Conservation (phyloP, 2,113 vertebrate species). For the Trematocara stigmaticum region DNA sequence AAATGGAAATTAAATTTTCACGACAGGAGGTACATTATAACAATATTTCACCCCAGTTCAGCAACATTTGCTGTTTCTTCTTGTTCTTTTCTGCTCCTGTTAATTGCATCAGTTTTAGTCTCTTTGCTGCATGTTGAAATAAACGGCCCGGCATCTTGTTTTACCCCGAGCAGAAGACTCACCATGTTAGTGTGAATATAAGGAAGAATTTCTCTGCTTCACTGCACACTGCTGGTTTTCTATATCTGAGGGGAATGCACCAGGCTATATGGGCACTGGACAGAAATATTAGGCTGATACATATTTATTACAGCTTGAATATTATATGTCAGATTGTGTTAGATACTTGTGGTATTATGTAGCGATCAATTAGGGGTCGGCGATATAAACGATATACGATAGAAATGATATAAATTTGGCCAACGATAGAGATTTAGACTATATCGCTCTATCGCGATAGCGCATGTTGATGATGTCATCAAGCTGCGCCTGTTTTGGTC, state of each 20-base stretch:
- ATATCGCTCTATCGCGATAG: too few relatives aligned
- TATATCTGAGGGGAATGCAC: background rate
- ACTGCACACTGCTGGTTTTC: background rate
- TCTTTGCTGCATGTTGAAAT: background rate
- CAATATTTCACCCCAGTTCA: constrained; percentile 1
- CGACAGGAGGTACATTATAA: constrained; percentile 12
- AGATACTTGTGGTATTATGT: background rate
- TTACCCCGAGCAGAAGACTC: background rate
- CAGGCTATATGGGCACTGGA: background rate
- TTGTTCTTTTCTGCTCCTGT: background rate
- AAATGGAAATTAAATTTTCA: constrained; percentile 51
- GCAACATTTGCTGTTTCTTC: background rate
- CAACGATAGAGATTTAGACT: too few relatives aligned
- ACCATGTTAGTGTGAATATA: background rate
- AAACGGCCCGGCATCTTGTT: background rate
- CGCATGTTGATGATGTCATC: too few relatives aligned
- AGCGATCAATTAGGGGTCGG: background rate
- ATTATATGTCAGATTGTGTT: background rate
- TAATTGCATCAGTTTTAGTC: constrained; percentile 6
- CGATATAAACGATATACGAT: too few relatives aligned
- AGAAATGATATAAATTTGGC: too few relatives aligned
- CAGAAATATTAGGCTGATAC: background rate
- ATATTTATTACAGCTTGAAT: background rate
- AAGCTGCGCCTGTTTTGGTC: too few relatives aligned
- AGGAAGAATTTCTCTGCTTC: background rate